phyloP scores from a whole-genome alignment of 2,888 invertebrate species.

The Xylota sylvarum region DNA sequence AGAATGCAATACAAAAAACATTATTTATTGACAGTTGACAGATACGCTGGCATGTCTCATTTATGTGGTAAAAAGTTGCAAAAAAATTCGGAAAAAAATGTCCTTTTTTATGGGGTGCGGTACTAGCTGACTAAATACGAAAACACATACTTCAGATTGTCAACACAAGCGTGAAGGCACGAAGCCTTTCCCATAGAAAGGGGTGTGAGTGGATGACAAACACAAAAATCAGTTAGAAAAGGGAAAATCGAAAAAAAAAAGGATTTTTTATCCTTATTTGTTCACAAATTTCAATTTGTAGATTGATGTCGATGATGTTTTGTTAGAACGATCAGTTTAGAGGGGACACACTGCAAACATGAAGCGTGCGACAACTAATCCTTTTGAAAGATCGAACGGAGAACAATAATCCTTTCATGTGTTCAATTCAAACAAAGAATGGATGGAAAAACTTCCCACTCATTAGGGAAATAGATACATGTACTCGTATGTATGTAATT shows the following conservation, averaged over 20 bases:
- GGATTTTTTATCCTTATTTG: conserved; percentile 71
- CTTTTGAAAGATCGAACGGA: conserved; percentile 13
- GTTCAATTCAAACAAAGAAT: conserved; percentile 58
- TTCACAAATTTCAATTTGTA: conserved; percentile 74
- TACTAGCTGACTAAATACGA: conserved; percentile 55
- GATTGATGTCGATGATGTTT: conserved; percentile 38
- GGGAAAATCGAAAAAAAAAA: no score
- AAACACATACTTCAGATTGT: conserved; percentile 78
- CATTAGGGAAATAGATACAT: conserved; percentile 47
- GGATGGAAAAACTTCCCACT: conserved; percentile 52
- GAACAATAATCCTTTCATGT: conserved; percentile 61
- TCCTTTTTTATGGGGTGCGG: conserved; percentile 45
- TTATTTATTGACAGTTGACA: conserved; percentile 69
- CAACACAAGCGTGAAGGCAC: conserved; percentile 71
- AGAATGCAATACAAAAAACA: conserved; percentile 21
- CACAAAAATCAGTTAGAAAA: conserved; percentile 44
- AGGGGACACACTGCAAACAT: conserved; percentile 5
- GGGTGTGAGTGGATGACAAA: conserved; percentile 61
- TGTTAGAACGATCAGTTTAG: conserved; percentile 48
- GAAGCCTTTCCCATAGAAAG: conserved; percentile 29
- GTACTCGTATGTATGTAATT: no score
- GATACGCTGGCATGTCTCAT: conserved; percentile 69
- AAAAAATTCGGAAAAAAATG: conserved; percentile 72
- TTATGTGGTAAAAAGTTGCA: conserved; percentile 74
- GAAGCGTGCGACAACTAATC: not conserved